Conservation (phyloP, 2,797 vertebrate species). For the Alcedo quadribrachys region DNA sequence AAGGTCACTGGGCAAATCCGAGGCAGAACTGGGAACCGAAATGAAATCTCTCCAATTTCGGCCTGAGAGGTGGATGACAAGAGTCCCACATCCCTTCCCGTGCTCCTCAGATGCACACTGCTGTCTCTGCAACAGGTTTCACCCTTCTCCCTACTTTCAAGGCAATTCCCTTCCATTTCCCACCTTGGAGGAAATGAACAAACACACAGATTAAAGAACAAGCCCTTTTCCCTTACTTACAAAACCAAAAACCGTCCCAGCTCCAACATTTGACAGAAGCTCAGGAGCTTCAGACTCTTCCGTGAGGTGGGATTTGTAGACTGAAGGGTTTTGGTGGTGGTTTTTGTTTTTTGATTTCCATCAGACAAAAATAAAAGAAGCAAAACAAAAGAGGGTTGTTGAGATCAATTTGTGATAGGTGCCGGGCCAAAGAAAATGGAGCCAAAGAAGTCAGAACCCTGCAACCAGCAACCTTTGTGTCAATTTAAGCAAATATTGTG, state of each 20-base stretch:
- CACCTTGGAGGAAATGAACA: background rate
- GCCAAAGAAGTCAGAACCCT: conserved; percentile 75
- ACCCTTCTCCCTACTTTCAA: background rate
- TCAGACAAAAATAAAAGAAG: conserved; percentile 54
- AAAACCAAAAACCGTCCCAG: background rate
- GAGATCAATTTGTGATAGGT: conserved; percentile 72
- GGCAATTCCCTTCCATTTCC: conserved; percentile 28
- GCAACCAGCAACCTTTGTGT: conserved; percentile 82
- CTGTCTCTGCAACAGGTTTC: background rate
- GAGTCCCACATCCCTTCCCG: background rate
- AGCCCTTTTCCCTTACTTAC: conserved; percentile 40
- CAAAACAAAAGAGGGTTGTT: conserved; percentile 39
- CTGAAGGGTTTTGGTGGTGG: background rate
- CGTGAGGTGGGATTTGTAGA: background rate
- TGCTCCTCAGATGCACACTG: background rate
- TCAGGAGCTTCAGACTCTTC: background rate
- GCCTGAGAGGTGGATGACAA: background rate
- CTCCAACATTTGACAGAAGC: conserved; percentile 7
- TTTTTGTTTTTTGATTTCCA: background rate
- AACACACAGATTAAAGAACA: background rate
- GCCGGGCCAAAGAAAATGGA: conserved; percentile 70
- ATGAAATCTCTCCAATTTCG: background rate
- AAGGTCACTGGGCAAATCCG: conserved; percentile 3
- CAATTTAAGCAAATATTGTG: conserved; percentile 88
- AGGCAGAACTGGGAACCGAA: background rate